Evolutionary conservation across 2,888 invertebrate species (phyloP).

Genomic region (Pseudoips prasinana): DNA sequence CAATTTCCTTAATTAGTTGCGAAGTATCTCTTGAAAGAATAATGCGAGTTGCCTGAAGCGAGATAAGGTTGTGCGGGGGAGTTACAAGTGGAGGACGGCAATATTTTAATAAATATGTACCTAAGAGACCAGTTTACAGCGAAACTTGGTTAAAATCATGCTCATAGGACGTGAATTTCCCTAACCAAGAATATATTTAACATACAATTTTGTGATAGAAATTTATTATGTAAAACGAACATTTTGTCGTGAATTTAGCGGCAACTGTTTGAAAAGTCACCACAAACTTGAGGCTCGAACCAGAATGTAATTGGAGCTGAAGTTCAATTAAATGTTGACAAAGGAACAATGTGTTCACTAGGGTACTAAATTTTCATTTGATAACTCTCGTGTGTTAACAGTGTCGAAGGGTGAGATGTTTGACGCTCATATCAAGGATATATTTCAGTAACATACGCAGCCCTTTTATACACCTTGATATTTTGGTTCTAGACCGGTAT

Average conservation of each 20-base stretch:
- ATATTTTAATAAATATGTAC: slow-evolving; percentile 37
- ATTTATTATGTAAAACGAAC: slow-evolving; percentile 5
- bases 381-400: slow-evolving; percentile 19
- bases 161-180: slow-evolving; percentile 4
- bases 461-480: too few relatives aligned
- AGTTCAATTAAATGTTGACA: slow-evolving; percentile 39
- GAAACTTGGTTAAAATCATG: slow-evolving; percentile 15
- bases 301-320: slow-evolving; percentile 29
- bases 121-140: slow-evolving; percentile 32
- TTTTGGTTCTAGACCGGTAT: too few relatives aligned
- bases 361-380: slow-evolving; percentile 22
- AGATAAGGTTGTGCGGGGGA: slow-evolving; percentile 31
- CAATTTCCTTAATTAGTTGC: slow-evolving; percentile 65
- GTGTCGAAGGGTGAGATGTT: slow-evolving; percentile 14
- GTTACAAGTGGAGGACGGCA: slow-evolving; percentile 20
- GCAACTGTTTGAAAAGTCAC: slow-evolving; percentile 27
- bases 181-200: background rate
- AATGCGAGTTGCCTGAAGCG: slow-evolving; percentile 48
- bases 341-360: slow-evolving; percentile 23
- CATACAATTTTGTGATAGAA: slow-evolving; percentile 4
- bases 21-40: slow-evolving; percentile 60
- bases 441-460: too few relatives aligned
- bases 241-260: slow-evolving; percentile 3
- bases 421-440: too few relatives aligned
- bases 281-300: slow-evolving; percentile 23